A percentile compares a stretch with the other conserved stretches of the same genome.
These are phyloP conservation scores for Rhamphomyia laevipes DNA, from an alignment of 2,888 invertebrate species.

Conservation along the genomic window DNA sequence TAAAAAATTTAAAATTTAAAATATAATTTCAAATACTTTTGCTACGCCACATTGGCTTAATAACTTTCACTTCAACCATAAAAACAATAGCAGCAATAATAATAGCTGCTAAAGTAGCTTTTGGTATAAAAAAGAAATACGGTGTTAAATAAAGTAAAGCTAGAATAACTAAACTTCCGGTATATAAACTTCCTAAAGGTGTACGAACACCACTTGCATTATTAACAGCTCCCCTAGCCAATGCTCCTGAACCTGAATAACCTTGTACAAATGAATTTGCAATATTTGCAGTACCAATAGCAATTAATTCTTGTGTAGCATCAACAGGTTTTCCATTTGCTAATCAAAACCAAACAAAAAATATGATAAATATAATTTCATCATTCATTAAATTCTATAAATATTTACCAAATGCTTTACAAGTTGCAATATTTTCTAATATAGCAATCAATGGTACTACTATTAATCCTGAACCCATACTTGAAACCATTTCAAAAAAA, in stretches of 20 bases:
- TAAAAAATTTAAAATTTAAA: not conserved
- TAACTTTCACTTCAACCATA: slow-evolving; percentile 80
- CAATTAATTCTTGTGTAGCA: slow-evolving; percentile 84
- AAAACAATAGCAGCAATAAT: slow-evolving; percentile 87
- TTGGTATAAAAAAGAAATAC: slow-evolving; percentile 78
- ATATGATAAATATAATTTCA: not conserved
- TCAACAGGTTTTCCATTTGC: slow-evolving; percentile 71
- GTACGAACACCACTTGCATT: slow-evolving; percentile 83
- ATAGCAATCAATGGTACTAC: slow-evolving; percentile 80
- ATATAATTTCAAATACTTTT: slow-evolving; percentile 48
- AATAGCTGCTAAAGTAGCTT: slow-evolving; percentile 74
- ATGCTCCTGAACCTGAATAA: slow-evolving; percentile 69
- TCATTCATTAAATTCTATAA: not conserved
- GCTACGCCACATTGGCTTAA: slow-evolving; percentile 79
- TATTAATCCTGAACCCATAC: slow-evolving; percentile 71
- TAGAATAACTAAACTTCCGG: slow-evolving; percentile 69
- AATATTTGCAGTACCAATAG: slow-evolving; percentile 65
- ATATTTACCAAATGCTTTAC: slow-evolving; percentile 51
- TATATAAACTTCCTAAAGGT: slow-evolving; percentile 71
- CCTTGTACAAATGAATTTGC: slow-evolving; percentile 77
- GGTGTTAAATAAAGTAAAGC: slow-evolving; percentile 80
- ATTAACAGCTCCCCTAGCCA: slow-evolving; percentile 78
- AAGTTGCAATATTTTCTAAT: slow-evolving; percentile 83
- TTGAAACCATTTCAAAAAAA: slow-evolving; percentile 63
- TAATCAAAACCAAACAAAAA: slow-evolving; percentile 22